Base-by-base conservation (phyloP, 2,888 invertebrate genomes). In the Barypeithes pellucidus region DNA sequence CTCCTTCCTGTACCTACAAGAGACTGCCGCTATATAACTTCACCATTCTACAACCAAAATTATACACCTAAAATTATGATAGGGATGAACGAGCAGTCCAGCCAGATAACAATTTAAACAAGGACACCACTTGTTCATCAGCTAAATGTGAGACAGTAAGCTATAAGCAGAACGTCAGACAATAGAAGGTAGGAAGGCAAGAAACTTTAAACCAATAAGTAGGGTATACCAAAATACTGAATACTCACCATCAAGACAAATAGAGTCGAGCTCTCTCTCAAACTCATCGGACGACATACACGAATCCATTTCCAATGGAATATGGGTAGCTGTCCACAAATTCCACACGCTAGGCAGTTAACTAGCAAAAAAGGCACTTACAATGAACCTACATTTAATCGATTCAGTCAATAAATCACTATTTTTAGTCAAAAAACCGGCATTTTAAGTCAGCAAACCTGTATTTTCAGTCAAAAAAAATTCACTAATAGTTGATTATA, bases 321-420 rank as follows among this genome's bases (percentile, higher is more conserved):
- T n/a, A n/a, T 4, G 8, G 29, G 50, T 22, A 7, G 41, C 12
- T 61, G 14, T 45, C 12, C 45, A 43, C 14, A 60, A 61, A 43
- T 61, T 24, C 29, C 11, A 29, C 61, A 61, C 43, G 61, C 45
- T 60, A 22, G 14, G 41, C 60, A 20, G 60, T 43, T 41, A 61
- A 45, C 61, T 61, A 45, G 14, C 43, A 22, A 14, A 61, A 36
- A 43, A 61, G 61, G 43, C 61, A 61, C 61, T 61, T 16, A 8
- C 22, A 36, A 22, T 60, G 41, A 39, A 60, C 24, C 60, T 36
- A 43, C 41, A 45, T 29, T 14, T 43, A 24, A 61, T 61, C 0
- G 0, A 29, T 57, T 33, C 33, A 57, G 18, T 57, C 33, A 57
- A 57, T 14, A 52, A 52, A 52, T 12, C 1, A 8, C 3, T 33